Evolutionary conservation across 2,888 invertebrate species (phyloP).

Genomic region (Prosopocoilus inquinatus): DNA sequence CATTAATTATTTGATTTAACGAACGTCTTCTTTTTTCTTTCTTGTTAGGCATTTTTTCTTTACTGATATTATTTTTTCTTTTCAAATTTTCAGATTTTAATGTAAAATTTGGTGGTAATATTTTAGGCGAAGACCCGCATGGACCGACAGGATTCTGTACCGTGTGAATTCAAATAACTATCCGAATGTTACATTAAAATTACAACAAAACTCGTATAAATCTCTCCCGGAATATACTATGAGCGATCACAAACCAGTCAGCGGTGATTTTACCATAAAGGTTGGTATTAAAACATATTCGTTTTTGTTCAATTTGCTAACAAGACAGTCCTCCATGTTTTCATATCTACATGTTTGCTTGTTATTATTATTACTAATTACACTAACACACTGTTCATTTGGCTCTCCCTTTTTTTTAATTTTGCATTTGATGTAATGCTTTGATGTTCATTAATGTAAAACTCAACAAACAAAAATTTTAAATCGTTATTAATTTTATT

Average conservation of each 20-base stretch:
- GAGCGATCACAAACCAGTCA: constrained; percentile 94
- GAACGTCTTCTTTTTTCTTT: too few species aligned
- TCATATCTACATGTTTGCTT: constrained; percentile 1
- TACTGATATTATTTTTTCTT: constrained; percentile 1
- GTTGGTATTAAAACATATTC: constrained; percentile 57
- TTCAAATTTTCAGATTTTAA: background rate
- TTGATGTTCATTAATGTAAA: too few species aligned
- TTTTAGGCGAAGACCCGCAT: constrained; percentile 84
- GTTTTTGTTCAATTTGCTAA: background rate
- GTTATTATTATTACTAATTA: background rate
- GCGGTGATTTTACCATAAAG: constrained; percentile 75
- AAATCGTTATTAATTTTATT: too few species aligned
- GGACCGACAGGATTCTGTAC: constrained; percentile 92
- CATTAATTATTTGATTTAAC: constrained; percentile 3
- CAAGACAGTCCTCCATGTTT: constrained; percentile 30
- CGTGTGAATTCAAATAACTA: constrained; percentile 80
- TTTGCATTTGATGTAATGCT: too few species aligned
- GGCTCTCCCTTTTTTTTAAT: background rate
- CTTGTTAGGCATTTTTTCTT: too few species aligned
- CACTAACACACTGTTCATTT: background rate
- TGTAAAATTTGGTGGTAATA: constrained; percentile 17
- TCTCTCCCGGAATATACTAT: constrained; percentile 73
- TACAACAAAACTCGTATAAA: constrained; percentile 73
- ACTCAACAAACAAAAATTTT: too few species aligned
- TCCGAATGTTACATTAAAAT: constrained; percentile 74